phyloP scores from a whole-genome alignment of 2,797 vertebrate species.

The Cheirogaleus major region DNA sequence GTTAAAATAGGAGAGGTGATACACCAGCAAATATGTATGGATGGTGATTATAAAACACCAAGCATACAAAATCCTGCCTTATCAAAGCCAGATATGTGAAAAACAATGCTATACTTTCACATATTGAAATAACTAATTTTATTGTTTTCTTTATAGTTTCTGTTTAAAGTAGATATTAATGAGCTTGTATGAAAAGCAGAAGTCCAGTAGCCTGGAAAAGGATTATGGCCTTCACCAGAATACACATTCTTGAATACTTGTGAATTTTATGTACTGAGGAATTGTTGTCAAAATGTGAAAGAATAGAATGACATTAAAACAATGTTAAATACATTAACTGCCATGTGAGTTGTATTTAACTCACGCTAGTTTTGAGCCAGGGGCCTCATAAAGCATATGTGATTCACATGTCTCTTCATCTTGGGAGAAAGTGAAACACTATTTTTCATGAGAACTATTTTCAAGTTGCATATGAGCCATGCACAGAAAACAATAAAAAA shows the following conservation, averaged over 20 bases:
- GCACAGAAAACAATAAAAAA: too few species aligned
- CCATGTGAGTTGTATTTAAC: too few species aligned
- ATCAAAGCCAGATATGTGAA: neutral
- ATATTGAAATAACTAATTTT: neutral
- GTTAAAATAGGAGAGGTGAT: neutral
- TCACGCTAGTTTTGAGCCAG: too few species aligned
- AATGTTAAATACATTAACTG: too few species aligned
- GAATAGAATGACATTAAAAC: neutral
- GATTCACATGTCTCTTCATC: too few species aligned
- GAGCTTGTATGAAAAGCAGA: neutral
- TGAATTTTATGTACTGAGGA: neutral
- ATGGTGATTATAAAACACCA: neutral
- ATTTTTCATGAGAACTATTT: too few species aligned
- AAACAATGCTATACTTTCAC: neutral
- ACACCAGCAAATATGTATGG: neutral
- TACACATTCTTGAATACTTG: constrained; percentile 3
- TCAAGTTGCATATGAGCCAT: too few species aligned
- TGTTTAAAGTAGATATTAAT: neutral
- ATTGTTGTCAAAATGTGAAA: constrained; percentile 14
- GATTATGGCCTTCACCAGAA: neutral
- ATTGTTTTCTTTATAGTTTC: neutral
- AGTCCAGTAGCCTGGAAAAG: neutral
- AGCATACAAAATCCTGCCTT: neutral
- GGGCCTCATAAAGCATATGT: too few species aligned
- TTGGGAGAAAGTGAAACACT: too few species aligned